These are phyloP conservation scores for Bibio marci DNA, from an alignment of 2,888 invertebrate species.

Conservation along the genomic window DNA sequence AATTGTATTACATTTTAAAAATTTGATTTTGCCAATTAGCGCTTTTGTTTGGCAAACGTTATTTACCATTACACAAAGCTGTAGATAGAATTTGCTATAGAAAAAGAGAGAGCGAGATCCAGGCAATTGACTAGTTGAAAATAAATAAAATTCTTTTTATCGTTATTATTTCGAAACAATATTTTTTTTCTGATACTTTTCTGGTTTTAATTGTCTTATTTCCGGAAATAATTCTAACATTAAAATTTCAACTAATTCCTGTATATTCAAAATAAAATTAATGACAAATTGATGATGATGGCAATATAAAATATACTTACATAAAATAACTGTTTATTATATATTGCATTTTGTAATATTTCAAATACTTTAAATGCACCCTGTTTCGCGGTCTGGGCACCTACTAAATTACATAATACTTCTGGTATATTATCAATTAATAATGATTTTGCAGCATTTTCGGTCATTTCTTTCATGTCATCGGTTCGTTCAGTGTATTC, in stretches of 20 bases:
- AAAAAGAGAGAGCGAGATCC: too few relatives aligned
- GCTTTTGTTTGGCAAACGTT: too few relatives aligned
- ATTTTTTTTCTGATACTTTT: too few relatives aligned
- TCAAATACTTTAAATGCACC: constrained; percentile 77
- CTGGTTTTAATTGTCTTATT: constrained; percentile 33
- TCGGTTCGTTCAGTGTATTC: constrained; percentile 33
- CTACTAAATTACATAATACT: constrained; percentile 66
- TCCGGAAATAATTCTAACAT: constrained; percentile 53
- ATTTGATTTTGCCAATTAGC: too few relatives aligned
- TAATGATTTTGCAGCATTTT: constrained; percentile 40
- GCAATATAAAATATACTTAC: constrained; percentile 46
- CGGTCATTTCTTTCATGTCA: constrained; percentile 49
- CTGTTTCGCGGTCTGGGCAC: constrained; percentile 65
- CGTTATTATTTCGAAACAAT: too few relatives aligned
- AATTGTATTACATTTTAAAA: too few relatives aligned
- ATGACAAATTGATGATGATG: background rate
- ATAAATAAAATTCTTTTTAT: too few relatives aligned
- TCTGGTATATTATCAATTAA: constrained; percentile 58
- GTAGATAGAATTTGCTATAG: too few relatives aligned
- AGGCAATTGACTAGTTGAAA: too few relatives aligned
- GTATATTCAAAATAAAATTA: constrained; percentile 13
- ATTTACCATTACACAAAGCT: too few relatives aligned
- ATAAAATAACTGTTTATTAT: constrained; percentile 83
- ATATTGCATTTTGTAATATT: constrained; percentile 63
- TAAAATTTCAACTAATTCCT: constrained; percentile 51